Base-by-base conservation (phyloP, 2,888 invertebrate genomes). In the Syrista parreyssii region DNA sequence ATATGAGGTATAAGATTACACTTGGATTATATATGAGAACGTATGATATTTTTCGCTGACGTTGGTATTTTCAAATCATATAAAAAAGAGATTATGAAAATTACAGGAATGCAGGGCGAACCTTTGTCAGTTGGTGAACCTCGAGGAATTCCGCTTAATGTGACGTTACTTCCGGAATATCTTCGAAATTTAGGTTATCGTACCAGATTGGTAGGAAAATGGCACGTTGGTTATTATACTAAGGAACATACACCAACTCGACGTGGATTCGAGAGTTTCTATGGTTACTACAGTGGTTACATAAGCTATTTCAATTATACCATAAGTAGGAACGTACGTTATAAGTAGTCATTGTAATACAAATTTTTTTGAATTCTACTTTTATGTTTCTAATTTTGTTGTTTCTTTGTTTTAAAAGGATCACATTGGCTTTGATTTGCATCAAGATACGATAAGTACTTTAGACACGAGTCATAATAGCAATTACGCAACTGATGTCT, bases 261-360 rank as follows among this genome's bases (percentile, higher is more conserved):
- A 80, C 93, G 97, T 68, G 97, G 97, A 4, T 98, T 96, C 87
- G 95, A 96, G 84, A 93, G 94, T 9, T 97, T 97, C 89, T 96
- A 94, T 88, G 98, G 98, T 1, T 97, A 97, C 88, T 96, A 96
- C 93, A 95, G 95, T 79, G 97, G 96, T 2, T 95, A 94, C 82
- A 94, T 96, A 78, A 96, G 97, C 88, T 98, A 98, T 88, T 97
- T 94, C 87, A 95, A 95, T 85, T 94, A 95, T 79, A 93, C 93
- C 1, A 89, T 93, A 1, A 86, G 88, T 31, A 92, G 93, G 86
- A 88, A 90, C 73, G 91, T 89, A 80, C 85, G 90, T 82, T 84
- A 4, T 34, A 6, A 9, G 4, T 2, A 55, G 6, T 55, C 40
- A 23, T 4, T 40, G 40, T 12, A n/a, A 32, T 9, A 32, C 12